Evolutionary conservation across 2,888 invertebrate species (phyloP).

Genomic region (Epirrita christyi): DNA sequence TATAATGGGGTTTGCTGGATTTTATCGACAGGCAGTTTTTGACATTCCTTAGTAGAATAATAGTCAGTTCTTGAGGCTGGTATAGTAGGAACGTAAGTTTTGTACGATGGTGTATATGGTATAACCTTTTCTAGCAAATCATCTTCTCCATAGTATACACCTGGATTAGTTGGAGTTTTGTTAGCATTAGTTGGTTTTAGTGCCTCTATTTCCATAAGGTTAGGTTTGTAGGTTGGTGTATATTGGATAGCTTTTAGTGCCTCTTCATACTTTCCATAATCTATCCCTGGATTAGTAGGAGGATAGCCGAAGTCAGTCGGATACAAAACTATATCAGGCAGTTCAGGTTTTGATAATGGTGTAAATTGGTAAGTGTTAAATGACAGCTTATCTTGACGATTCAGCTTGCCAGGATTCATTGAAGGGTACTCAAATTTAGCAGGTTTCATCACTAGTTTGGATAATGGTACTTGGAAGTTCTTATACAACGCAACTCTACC

Average conservation of each 20-base stretch:
- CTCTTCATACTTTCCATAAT: constrained; percentile 1
- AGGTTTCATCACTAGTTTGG: background rate
- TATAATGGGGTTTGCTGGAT: background rate
- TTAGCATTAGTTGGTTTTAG: background rate
- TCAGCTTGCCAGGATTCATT: background rate
- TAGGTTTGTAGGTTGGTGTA: constrained; percentile 7
- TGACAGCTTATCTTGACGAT: background rate
- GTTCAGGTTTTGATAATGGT: background rate
- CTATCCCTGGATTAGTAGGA: background rate
- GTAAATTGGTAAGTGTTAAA: background rate
- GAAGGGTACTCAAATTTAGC: background rate
- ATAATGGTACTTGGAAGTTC: background rate
- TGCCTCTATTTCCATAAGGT: background rate
- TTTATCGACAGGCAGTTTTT: background rate
- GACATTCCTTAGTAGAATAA: background rate
- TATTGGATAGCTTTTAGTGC: background rate
- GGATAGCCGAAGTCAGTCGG: background rate
- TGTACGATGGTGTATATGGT: background rate
- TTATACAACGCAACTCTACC: constrained; percentile 1
- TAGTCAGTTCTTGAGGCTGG: background rate
- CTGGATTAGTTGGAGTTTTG: constrained; percentile 1
- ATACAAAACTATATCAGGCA: background rate
- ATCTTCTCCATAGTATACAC: background rate
- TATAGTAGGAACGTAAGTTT: constrained; percentile 2
- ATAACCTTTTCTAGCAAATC: background rate